These are phyloP conservation scores for Andrena bicolor DNA, from an alignment of 2,888 invertebrate genomes.

Conservation along the genomic window DNA sequence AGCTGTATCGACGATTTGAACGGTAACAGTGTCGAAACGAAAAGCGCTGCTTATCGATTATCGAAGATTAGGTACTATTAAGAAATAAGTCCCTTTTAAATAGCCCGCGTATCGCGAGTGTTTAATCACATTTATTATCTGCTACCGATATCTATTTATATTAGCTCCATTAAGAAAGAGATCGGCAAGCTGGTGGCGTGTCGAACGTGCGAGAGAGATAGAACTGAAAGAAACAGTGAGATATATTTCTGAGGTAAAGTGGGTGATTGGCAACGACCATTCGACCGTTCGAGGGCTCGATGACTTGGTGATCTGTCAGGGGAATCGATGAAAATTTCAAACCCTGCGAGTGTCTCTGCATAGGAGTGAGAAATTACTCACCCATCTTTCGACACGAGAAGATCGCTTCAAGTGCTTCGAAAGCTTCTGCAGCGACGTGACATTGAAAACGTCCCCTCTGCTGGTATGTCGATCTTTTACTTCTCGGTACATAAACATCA, in stretches of 20 bases:
- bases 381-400: slow-evolving; percentile 21
- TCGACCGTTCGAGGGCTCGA: slow-evolving; percentile 32
- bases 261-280: slow-evolving; percentile 42
- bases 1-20: slow-evolving; percentile 6
- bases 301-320: slow-evolving; percentile 51
- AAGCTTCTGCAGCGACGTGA: slow-evolving; percentile 38
- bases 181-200: slow-evolving; percentile 19
- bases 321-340: slow-evolving; percentile 41
- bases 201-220: neutral
- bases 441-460: slow-evolving; percentile 39
- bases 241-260: slow-evolving; percentile 15
- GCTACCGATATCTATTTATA: slow-evolving; percentile 15
- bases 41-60: neutral
- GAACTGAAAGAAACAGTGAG: slow-evolving; percentile 11
- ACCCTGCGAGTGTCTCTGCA: slow-evolving; percentile 42
- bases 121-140: slow-evolving; percentile 20
- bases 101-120: neutral
- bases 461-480: slow-evolving; percentile 50
- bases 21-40: slow-evolving; percentile 15
- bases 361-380: slow-evolving; percentile 38
- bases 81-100: neutral
- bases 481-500: neutral
- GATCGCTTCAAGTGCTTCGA: slow-evolving; percentile 48
- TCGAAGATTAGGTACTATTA: neutral
- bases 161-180: neutral